Evolutionary conservation across 2,113 vertebrate species (phyloP).

Genomic region (Cyprinodon variegatus): DNA sequence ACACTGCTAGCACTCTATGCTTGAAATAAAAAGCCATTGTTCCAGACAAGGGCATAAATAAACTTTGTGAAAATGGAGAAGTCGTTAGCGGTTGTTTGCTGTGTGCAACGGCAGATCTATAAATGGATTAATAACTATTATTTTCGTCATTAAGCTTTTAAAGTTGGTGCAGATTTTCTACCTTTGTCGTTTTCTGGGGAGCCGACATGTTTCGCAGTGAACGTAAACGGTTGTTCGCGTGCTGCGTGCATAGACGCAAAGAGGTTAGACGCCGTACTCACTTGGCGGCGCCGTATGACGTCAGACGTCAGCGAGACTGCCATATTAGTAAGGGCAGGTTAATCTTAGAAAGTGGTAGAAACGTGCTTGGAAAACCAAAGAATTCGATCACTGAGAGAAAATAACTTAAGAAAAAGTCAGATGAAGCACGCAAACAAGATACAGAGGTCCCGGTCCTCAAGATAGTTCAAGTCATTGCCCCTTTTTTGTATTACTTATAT

Average conservation of each 20-base stretch:
- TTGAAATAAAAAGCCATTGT: conserved; percentile 25
- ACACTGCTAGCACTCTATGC: conserved; percentile 50
- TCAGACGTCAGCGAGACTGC: not conserved
- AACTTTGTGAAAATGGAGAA: not conserved
- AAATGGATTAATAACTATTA: not conserved
- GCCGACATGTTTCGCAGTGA: conserved; percentile 74
- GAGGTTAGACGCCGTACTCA: not conserved
- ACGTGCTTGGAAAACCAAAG: too few relatives aligned
- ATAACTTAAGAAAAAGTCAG: too few relatives aligned
- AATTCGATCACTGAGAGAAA: too few relatives aligned
- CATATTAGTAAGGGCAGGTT: not conserved
- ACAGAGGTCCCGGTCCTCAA: too few relatives aligned
- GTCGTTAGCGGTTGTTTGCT: not conserved
- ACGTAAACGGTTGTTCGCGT: conserved; percentile 36
- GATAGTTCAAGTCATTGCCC: too few relatives aligned
- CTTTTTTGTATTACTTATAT: too few relatives aligned
- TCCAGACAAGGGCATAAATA: not conserved
- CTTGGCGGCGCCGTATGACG: not conserved
- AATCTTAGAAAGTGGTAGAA: too few relatives aligned
- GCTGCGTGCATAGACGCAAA: conserved; percentile 11
- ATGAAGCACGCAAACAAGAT: too few relatives aligned
- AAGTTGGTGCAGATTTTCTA: conserved; percentile 36
- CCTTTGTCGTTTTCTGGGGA: conserved; percentile 72
- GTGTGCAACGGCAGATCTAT: fast-evolving
- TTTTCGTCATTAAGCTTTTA: not conserved